Conservation (phyloP, 2,797 vertebrate genomes). For the Fundulus diaphanus region DNA sequence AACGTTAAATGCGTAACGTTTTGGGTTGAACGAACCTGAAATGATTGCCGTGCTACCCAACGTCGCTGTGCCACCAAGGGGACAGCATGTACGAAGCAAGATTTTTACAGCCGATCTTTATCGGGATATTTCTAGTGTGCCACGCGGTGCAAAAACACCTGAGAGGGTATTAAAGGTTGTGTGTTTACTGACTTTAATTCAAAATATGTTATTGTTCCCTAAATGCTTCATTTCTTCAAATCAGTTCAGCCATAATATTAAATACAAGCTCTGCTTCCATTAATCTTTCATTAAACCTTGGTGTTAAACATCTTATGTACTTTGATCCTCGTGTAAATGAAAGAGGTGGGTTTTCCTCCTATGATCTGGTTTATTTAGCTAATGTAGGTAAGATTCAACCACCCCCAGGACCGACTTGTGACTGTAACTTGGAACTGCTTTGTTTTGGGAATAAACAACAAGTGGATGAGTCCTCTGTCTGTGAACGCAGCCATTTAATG, state of each 20-base stretch:
- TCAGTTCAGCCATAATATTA: neutral
- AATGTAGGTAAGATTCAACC: too few relatives aligned
- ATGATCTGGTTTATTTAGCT: neutral
- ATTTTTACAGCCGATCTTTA: neutral
- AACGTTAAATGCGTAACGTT: neutral
- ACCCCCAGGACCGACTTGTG: too few relatives aligned
- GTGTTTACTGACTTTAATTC: neutral
- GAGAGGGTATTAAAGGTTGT: neutral
- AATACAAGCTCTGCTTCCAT: neutral
- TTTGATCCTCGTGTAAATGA: neutral
- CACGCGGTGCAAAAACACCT: neutral
- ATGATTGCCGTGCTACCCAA: neutral
- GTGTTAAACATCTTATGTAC: neutral
- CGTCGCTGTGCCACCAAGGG: too few relatives aligned
- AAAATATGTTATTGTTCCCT: neutral
- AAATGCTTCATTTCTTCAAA: neutral
- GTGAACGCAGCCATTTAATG: neutral
- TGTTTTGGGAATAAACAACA: too few relatives aligned
- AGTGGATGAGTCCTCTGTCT: too few relatives aligned
- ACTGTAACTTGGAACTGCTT: too few relatives aligned
- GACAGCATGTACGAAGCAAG: neutral
- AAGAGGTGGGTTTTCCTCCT: neutral
- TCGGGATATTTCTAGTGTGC: neutral
- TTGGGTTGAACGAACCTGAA: neutral
- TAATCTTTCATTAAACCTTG: neutral